A percentile compares a stretch with the other conserved stretches of the same genome.
Conservation (phyloP, 2,888 invertebrate genomes). For the Macrophya annulata region DNA sequence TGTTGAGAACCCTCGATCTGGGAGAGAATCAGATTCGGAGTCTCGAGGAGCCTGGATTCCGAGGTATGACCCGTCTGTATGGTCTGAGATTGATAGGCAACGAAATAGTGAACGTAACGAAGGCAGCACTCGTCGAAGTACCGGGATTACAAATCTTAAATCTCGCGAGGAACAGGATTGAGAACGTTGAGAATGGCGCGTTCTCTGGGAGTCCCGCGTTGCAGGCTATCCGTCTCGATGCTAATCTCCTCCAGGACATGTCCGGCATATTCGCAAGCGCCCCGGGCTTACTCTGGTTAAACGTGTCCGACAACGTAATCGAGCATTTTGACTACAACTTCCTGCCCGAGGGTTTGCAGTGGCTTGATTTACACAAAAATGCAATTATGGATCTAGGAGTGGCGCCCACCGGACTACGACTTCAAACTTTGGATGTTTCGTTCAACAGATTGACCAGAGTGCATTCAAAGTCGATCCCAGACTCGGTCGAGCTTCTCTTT, state of each 20-base stretch:
- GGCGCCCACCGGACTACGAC: conserved; percentile 87
- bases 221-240: conserved; percentile 93
- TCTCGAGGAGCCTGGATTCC: conserved; percentile 91
- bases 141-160: conserved; percentile 93
- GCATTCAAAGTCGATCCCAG: conserved; percentile 89
- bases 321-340: conserved; percentile 94
- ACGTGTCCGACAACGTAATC: conserved; percentile 94
- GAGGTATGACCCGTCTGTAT: conserved; percentile 92
- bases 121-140: conserved; percentile 89
- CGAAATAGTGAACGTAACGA: conserved; percentile 90
- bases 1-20: conserved; percentile 93
- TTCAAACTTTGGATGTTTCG: conserved; percentile 94
- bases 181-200: conserved; percentile 89
- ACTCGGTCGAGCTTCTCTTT: conserved; percentile 92
- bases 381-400: conserved; percentile 87
- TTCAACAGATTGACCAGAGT: conserved; percentile 93
- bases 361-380: conserved; percentile 95
- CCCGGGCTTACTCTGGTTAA: conserved; percentile 92
- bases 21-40: conserved; percentile 94
- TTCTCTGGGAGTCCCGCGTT: conserved; percentile 90
- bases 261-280: conserved; percentile 92
- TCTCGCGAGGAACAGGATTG: conserved; percentile 92
- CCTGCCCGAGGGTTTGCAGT: conserved; percentile 91
- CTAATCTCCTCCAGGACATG: conserved; percentile 91
- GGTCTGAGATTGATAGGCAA: conserved; percentile 95